A percentile compares a stretch with the other conserved stretches of the same genome.
Conservation (phyloP, 1,140 invertebrate species). For the Leptinotarsa texana region DNA sequence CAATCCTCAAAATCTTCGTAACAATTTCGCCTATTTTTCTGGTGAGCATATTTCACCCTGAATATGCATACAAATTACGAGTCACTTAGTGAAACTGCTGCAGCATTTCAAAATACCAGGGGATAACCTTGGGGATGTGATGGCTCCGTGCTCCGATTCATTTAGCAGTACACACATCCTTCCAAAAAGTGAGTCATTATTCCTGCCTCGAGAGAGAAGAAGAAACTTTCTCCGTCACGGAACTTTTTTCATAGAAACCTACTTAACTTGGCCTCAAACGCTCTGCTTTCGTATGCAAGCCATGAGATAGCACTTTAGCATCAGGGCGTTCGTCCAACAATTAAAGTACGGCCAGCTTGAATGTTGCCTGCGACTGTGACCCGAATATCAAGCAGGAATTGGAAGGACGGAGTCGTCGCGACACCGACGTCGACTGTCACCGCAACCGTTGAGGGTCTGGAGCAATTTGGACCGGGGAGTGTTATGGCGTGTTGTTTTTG, state of each 20-base stretch:
- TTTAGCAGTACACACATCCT: neutral
- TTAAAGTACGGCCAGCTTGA: slow-evolving; percentile 36
- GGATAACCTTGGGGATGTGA: neutral
- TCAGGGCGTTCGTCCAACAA: slow-evolving; percentile 37
- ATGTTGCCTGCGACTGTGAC: slow-evolving; percentile 35
- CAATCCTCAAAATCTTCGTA: too few species aligned
- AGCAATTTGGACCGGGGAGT: slow-evolving; percentile 7
- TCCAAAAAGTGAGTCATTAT: neutral
- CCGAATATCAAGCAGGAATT: slow-evolving; percentile 33
- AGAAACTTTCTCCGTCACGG: neutral
- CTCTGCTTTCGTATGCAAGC: slow-evolving; percentile 38
- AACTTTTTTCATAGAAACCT: slow-evolving; percentile 15
- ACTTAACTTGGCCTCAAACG: slow-evolving; percentile 33
- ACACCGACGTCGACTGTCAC: slow-evolving; percentile 9
- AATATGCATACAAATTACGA: too few species aligned
- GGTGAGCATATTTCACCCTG: too few species aligned
- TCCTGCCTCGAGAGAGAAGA: neutral
- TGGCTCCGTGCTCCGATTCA: neutral
- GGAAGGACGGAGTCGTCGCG: slow-evolving; percentile 8
- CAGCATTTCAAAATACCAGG: neutral
- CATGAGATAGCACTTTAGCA: slow-evolving; percentile 42
- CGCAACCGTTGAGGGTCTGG: slow-evolving; percentile 10
- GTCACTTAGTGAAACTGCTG: too few species aligned
- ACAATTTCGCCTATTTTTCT: too few species aligned
- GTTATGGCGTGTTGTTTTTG: neutral